Evolutionary conservation across 2,888 invertebrate genomes (phyloP), one percentile per base, ranked within the genome.

Genomic region (Eumerus sabulonum): DNA sequence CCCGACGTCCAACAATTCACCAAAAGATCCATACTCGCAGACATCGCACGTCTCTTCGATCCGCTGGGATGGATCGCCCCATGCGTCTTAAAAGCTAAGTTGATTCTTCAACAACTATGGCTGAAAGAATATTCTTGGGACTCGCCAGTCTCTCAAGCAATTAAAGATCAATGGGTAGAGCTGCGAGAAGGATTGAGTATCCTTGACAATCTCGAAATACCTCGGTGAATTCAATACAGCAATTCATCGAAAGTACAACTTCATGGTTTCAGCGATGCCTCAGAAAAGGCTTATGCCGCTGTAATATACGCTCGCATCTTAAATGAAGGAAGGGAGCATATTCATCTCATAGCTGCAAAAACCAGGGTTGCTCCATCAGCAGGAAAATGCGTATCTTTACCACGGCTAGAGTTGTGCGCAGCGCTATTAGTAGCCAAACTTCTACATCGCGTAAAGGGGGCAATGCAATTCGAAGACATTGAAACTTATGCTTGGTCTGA

Each of bases 191-290:
- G 42, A 14, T 19, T 67, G 27, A 16, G 1, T 16, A n/a, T 11
- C 0, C 16, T 57, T 12, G 19, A 50, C n/a, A n/a, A n/a, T n/a
- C n/a, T n/a, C n/a, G n/a, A n/a, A n/a, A n/a, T n/a, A n/a, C n/a
- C n/a, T n/a, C n/a, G n/a, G n/a, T n/a, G n/a, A n/a, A n/a, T 70
- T 16, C 67, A 47, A 12, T 57, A 42, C 60, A 45, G 40, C 12
- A 42, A 47, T 1, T 35, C 42, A n/a, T 18, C 53, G 9, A 17
- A 36, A 11, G 42, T 57, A 14, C 40, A 62, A 14, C 50, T 71
- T 14, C 79, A 79, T 27, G 68, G 77, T 9, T 81, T 81, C 44
- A 62, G n/a, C n/a, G n/a, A n/a, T n/a, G n/a, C n/a, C n/a, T n/a
- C n/a, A n/a, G n/a, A n/a, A n/a, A n/a, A n/a, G n/a, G n/a, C n/a